Evolutionary conservation across 2,888 invertebrate species (phyloP).

Genomic region (Apamea sordens): DNA sequence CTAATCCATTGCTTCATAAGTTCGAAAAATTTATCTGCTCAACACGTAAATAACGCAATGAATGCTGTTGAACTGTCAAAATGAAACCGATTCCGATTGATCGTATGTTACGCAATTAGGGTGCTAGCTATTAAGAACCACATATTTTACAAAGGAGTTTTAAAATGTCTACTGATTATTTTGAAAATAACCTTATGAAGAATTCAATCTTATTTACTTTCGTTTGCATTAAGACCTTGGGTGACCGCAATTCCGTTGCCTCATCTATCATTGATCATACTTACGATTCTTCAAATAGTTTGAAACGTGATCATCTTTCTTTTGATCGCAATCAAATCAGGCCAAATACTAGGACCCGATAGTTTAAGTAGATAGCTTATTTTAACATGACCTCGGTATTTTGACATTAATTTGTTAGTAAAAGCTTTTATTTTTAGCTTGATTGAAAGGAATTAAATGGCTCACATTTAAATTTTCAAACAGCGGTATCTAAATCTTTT

Average conservation of each 20-base stretch:
- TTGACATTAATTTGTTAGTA: not conserved
- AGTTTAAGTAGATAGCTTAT: slow-evolving; percentile 36
- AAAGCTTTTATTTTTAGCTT: slow-evolving; percentile 8
- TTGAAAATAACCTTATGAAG: not conserved
- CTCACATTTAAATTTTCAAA: not conserved
- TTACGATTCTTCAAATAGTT: slow-evolving; percentile 47
- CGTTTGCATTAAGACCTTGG: not conserved
- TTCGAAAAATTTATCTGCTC: too few relatives aligned
- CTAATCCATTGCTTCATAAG: too few relatives aligned
- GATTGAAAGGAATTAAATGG: not conserved
- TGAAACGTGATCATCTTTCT: slow-evolving; percentile 54
- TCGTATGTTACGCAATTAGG: too few relatives aligned
- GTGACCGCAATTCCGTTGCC: slow-evolving; percentile 15
- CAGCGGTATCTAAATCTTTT: not conserved
- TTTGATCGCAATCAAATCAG: slow-evolving; percentile 56
- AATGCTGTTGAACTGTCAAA: too few relatives aligned
- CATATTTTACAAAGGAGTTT: not conserved
- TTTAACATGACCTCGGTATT: slow-evolving; percentile 26
- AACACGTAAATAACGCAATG: too few relatives aligned
- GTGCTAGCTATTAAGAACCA: not conserved
- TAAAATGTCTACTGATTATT: not conserved
- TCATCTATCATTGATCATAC: slow-evolving; percentile 18
- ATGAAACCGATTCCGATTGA: too few relatives aligned
- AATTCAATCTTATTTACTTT: not conserved
- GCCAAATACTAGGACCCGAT: slow-evolving; percentile 47